phyloP scores from a whole-genome alignment of 2,797 vertebrate species.

The Girardinus metallicus region DNA sequence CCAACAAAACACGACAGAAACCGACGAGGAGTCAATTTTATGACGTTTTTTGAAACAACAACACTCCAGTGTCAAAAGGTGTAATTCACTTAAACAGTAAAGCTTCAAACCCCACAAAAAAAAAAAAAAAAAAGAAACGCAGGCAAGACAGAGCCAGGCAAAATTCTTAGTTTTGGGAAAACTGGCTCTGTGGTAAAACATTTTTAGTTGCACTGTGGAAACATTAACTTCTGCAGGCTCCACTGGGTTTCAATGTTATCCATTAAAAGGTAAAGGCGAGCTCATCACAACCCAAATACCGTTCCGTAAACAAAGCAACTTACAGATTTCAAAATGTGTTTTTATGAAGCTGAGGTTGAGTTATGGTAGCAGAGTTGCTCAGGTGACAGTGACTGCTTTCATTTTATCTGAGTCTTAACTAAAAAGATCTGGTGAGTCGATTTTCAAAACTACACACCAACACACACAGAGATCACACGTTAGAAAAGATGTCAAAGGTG shows the following conservation, averaged over 20 bases:
- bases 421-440: neutral
- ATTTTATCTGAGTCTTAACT: slow-evolving; percentile 1
- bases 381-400: slow-evolving; percentile 1
- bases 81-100: neutral
- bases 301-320: neutral
- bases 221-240: neutral
- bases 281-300: neutral
- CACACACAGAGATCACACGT: slow-evolving; percentile 1
- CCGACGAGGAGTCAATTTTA: neutral
- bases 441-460: slow-evolving; percentile 1
- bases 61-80: neutral
- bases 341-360: slow-evolving; percentile 10
- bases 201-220: neutral
- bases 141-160: neutral
- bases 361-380: neutral
- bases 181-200: neutral
- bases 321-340: neutral
- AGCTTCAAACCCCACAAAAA: neutral
- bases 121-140: neutral
- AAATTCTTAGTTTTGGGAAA: neutral
- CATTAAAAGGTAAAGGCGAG: neutral
- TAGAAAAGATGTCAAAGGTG: neutral
- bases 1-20: neutral
- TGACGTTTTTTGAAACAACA: neutral
- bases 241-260: neutral